Evolutionary conservation across 2,888 invertebrate genomes (phyloP).

Genomic region (Beris morrisii): DNA sequence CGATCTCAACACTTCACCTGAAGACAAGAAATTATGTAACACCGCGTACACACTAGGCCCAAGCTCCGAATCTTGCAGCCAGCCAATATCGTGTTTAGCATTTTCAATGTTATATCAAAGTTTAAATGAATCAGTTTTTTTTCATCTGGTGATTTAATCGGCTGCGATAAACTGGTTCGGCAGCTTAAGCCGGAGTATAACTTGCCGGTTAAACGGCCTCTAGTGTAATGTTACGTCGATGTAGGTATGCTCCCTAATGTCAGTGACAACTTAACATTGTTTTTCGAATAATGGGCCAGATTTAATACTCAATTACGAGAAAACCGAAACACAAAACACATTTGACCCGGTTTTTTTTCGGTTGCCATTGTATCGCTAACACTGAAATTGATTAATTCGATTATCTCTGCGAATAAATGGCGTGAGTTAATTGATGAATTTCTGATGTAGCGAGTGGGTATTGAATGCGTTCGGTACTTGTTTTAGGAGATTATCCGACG

Average conservation of each 20-base stretch:
- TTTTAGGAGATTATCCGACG: no score
- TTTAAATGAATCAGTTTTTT: constrained; percentile 10
- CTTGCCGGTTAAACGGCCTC: constrained; percentile 16
- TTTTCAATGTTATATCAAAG: constrained; percentile 24
- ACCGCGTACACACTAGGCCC: background rate
- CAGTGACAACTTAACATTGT: constrained; percentile 13
- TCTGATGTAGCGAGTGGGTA: background rate
- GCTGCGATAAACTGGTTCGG: constrained; percentile 15
- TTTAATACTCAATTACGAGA: constrained; percentile 16
- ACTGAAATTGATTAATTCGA: constrained; percentile 13
- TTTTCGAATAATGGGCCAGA: constrained; percentile 9
- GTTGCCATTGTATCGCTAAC: constrained; percentile 5
- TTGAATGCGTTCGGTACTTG: no score
- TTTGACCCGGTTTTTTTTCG: constrained; percentile 12
- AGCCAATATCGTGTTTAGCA: constrained; percentile 22
- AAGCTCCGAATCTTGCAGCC: background rate
- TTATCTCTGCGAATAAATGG: background rate
- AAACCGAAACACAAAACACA: constrained; percentile 8
- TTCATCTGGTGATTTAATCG: constrained; percentile 10
- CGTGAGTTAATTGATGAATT: background rate
- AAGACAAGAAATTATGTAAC: constrained; percentile 10
- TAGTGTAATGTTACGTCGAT: constrained; percentile 3
- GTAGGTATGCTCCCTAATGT: background rate
- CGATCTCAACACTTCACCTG: no score
- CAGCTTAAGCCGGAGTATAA: background rate